A percentile compares a stretch with the other conserved stretches of the same genome.
Conservation (phyloP, 2,888 invertebrate species). For the Tortricodes alternella region DNA sequence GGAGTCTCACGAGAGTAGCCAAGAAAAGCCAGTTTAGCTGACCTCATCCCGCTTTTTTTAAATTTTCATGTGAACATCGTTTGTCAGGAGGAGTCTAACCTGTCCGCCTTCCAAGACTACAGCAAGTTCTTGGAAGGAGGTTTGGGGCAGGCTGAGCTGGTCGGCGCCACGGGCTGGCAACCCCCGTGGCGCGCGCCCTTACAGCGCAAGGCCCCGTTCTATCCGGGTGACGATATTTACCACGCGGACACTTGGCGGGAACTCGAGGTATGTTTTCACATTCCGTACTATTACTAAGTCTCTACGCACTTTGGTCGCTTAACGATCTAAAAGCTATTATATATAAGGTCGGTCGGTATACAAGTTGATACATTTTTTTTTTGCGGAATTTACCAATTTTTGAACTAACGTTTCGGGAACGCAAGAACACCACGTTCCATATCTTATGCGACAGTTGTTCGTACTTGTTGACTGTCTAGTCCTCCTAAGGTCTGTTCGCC, state of each 20-base stretch:
- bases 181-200: conserved; percentile 82
- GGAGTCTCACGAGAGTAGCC: no score
- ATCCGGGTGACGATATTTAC: conserved; percentile 77
- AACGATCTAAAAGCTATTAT: no score
- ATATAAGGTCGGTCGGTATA: no score
- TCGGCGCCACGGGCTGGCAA: conserved; percentile 79
- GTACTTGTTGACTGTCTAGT: no score
- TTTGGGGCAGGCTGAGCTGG: conserved; percentile 81
- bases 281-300: neutral
- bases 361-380: neutral
- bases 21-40: neutral
- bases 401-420: neutral
- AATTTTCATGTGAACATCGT: neutral
- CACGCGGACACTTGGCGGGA: conserved; percentile 79
- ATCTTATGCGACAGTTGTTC: no score
- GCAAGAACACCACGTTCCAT: no score
- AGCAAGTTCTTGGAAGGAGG: conserved; percentile 80
- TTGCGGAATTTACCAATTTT: neutral
- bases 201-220: conserved; percentile 83
- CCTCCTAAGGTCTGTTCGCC: no score
- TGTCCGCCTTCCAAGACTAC: conserved; percentile 81
- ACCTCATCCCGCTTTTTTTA: neutral
- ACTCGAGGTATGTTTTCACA: conserved; percentile 59
- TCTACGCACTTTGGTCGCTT: no score
- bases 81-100: conserved; percentile 69